Evolutionary conservation across 2,888 invertebrate genomes (phyloP), one percentile per base, ranked within the genome.

Genomic region (Stenchaetothrips biformis): DNA sequence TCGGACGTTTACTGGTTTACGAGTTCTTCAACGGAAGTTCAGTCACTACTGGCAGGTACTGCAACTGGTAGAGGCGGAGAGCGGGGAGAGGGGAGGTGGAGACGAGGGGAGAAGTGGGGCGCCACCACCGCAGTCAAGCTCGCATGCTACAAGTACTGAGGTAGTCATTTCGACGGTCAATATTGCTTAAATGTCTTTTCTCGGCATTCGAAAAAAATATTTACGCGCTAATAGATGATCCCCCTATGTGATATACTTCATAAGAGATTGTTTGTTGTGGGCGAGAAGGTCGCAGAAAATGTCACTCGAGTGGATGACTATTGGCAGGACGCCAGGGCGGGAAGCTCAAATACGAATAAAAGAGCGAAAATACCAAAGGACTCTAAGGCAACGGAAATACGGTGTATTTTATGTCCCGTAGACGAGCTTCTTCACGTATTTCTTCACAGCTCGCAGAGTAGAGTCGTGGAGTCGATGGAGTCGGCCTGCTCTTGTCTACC

Each of bases 11-110:
- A 74, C 67, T 7, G 25, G 67, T 74, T 74, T 74, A 53, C 53
- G 67, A 74, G 67, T 74, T 25, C 25, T 25, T 25, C 67, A 74
- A 74, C 67, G 67, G 67, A 74, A 74, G 67, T 74, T 74, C 67
- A 74, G 67, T 74, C 67, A 74, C 67, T 74, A 74, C 67, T 74
- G 67, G 67, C 67, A 74, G 67, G 67, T 74, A 74, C 67, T 74
- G 67, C 67, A 74, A 74, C 67, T 74, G 67, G 67, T 74, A 21
- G 67, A 25, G 67, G 67, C 25, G 67, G 11, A 21, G 21, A 0
- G 67, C 2, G 67, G 4, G 67, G 67, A 9, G 67, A 11, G 7
- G 67, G 67, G 67, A 9, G 25, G 67, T 0, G 25, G 67, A 11
- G 67, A 25, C 67, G 25, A 25, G 67, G 67, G 67, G 16, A 25